Percentiles rank a stretch among this genome's conserved stretches.
These are phyloP conservation scores for Perccottus glenii DNA, from an alignment of 2,113 vertebrate genomes.

Conservation along the genomic window DNA sequence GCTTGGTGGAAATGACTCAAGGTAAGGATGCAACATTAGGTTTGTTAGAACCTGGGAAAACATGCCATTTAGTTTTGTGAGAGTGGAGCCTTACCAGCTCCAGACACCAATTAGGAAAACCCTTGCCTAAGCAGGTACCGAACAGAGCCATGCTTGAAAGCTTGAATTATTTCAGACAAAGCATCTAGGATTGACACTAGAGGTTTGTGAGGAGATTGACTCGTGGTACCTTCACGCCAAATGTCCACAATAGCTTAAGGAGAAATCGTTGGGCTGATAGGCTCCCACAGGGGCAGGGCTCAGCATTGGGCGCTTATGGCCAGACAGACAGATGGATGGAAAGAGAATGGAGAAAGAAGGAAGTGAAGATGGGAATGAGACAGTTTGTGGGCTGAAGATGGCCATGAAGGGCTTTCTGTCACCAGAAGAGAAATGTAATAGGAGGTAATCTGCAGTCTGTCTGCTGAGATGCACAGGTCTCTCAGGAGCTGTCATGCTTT, in stretches of 20 bases:
- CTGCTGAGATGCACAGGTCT: slow-evolving; percentile 44
- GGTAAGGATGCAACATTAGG: slow-evolving; percentile 38
- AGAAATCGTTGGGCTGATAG: slow-evolving; percentile 56
- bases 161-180: slow-evolving; percentile 76
- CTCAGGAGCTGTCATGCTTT: slow-evolving; percentile 43
- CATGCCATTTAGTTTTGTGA: slow-evolving; percentile 42
- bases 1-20: slow-evolving; percentile 31
- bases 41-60: slow-evolving; percentile 52
- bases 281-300: slow-evolving; percentile 32
- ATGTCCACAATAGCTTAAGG: slow-evolving; percentile 38
- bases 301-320: slow-evolving; percentile 33
- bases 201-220: slow-evolving; percentile 55
- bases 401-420: slow-evolving; percentile 37
- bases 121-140: slow-evolving; percentile 53
- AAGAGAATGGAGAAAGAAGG: slow-evolving; percentile 9
- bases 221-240: slow-evolving; percentile 37
- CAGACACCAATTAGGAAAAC: slow-evolving; percentile 61
- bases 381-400: slow-evolving; percentile 26
- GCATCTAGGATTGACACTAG: slow-evolving; percentile 50
- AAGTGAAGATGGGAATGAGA: slow-evolving; percentile 16
- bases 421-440: slow-evolving; percentile 50
- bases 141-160: slow-evolving; percentile 58
- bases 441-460: slow-evolving; percentile 62
- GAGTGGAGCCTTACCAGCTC: slow-evolving; percentile 39
- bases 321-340: slow-evolving; percentile 28